phyloP scores from a whole-genome alignment of 1,140 invertebrate species.

The Drosophila kanapiae region DNA sequence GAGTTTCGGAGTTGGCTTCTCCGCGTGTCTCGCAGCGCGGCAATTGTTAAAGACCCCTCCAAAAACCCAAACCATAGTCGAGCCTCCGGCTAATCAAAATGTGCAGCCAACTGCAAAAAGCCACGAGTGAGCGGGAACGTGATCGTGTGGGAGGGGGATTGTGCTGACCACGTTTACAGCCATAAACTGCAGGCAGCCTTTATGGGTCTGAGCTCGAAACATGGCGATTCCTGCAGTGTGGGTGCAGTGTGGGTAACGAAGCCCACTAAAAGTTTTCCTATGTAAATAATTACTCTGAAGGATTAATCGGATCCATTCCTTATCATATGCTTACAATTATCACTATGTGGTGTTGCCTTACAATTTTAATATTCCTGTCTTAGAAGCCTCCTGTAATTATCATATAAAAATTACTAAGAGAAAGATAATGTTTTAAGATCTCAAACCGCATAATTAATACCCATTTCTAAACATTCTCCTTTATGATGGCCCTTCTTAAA shows the following conservation, averaged over 20 bases:
- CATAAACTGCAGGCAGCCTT: constrained; percentile 15
- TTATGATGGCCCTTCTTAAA: background rate
- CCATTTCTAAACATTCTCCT: background rate
- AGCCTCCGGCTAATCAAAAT: constrained; percentile 73
- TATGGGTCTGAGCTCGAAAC: background rate
- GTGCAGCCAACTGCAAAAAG: constrained; percentile 73
- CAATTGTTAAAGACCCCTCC: constrained; percentile 60
- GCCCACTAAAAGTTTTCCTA: background rate
- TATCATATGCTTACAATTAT: background rate
- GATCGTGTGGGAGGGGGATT: background rate
- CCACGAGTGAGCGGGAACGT: constrained; percentile 1
- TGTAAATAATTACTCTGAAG: background rate
- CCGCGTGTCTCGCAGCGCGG: constrained; percentile 40
- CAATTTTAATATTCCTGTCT: background rate
- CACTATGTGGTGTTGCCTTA: too few relatives aligned
- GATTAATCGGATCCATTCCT: background rate
- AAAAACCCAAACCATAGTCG: constrained; percentile 41
- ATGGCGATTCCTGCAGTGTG: too few relatives aligned
- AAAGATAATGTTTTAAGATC: background rate
- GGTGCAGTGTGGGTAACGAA: background rate
- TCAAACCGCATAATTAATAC: background rate
- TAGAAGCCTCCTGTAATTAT: background rate
- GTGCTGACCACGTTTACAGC: constrained; percentile 13
- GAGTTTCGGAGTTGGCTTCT: background rate
- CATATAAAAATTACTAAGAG: too few relatives aligned